Conservation (phyloP, 2,797 vertebrate species). For the Lycodopsis pacificus region DNA sequence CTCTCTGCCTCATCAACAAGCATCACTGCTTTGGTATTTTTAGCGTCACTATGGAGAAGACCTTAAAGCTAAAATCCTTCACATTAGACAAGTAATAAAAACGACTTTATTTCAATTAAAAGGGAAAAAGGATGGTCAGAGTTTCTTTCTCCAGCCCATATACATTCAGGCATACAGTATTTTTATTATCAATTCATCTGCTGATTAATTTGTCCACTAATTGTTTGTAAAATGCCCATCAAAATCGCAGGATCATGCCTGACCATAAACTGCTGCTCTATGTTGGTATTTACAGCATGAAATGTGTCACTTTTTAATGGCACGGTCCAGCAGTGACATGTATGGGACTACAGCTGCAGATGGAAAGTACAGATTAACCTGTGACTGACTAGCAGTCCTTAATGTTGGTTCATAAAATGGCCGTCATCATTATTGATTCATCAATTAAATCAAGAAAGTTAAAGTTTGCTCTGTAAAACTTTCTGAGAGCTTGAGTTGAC, state of each 20-base stretch:
- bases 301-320: not conserved
- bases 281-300: not conserved
- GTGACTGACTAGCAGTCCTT: not conserved
- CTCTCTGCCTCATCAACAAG: not conserved
- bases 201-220: not conserved
- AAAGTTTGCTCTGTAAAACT: not conserved
- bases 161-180: not conserved
- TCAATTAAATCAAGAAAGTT: not conserved
- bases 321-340: too few relatives aligned
- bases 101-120: not conserved
- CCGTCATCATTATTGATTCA: not conserved
- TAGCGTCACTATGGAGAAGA: not conserved
- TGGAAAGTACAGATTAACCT: not conserved
- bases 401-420: not conserved
- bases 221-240: not conserved
- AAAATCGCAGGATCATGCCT: not conserved
- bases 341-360: not conserved
- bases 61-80: not conserved
- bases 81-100: not conserved
- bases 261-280: not conserved
- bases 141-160: not conserved
- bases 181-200: not conserved
- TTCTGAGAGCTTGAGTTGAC: not conserved
- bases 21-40: conserved; percentile 3
- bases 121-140: not conserved